Evolutionary conservation across 2,113 vertebrate species (phyloP), one percentile per base, ranked within the genome.

Genomic region (Upupa epops): DNA sequence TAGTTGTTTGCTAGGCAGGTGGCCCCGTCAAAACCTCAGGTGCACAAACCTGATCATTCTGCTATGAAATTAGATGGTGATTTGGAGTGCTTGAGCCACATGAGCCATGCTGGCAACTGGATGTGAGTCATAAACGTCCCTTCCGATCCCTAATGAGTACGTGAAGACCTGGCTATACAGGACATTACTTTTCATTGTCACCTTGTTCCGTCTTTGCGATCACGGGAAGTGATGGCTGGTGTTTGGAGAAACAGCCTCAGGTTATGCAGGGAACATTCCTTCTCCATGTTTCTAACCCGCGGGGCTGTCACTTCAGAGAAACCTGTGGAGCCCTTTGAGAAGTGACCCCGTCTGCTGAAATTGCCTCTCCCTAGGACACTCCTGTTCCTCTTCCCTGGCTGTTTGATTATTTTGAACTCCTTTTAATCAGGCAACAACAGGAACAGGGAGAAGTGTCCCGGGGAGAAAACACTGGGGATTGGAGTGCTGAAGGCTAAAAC

Each of bases 291-390:
- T 68, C 16, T n/a, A 32, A 32, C 37, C 37, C 42, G 45, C 46
- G 37, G 59, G 63, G 54, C 68, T 72, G 49, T 45, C 8, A 2
- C 56, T 69, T 54, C 71, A 3, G 2, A 42, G 46, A 54, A 88
- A 86, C 0, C 5, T 34, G 64, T 45, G 80, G 86, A 83, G 36
- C 17, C 42, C 54, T 77, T 56, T 42, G 20, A 66, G 48, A 59
- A 24, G 60, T 49, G 79, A 86, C 92, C 55, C 29, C 45, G 13
- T 63, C 73, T 93, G 40, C 85, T 68, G 58, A 64, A 88, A 71
- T 83, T 1, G 15, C 77, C 20, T 93, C 79, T 95, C 60, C 11
- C 66, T 31, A 64, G 69, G 72, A 80, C 9, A 1, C 22, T 69
- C 81, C 36, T 60, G n/a, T 75, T 54, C 28, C 19, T 21, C 74